phyloP scores from a whole-genome alignment of 2,888 invertebrate species.

The Sepiola atlantica region DNA sequence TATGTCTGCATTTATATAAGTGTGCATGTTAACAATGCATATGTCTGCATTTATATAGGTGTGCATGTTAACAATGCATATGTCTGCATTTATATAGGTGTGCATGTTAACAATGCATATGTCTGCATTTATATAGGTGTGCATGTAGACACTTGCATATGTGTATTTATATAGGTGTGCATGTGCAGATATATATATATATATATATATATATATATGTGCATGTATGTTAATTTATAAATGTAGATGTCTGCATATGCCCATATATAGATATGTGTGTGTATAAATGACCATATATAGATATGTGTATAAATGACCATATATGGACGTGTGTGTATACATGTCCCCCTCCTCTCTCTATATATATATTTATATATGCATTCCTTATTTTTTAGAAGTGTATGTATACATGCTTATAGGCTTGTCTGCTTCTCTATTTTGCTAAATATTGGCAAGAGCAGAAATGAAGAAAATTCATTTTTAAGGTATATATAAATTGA shows the following conservation, averaged over 20 bases:
- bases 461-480: too few relatives aligned
- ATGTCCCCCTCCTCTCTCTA: background rate
- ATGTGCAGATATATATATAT: background rate
- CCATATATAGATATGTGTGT: background rate
- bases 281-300: background rate
- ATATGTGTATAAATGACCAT: background rate
- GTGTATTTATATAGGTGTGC: background rate
- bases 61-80: background rate
- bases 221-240: background rate
- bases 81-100: background rate
- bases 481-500: too few relatives aligned
- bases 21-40: background rate
- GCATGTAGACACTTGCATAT: background rate
- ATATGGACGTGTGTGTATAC: background rate
- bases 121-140: background rate
- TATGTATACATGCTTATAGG: background rate
- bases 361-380: background rate
- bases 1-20: background rate
- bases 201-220: background rate
- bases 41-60: background rate
- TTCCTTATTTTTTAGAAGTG: background rate
- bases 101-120: background rate
- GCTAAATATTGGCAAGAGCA: background rate
- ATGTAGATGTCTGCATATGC: background rate
- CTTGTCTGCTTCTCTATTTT: background rate